These are phyloP conservation scores for Nannobrachium achirus DNA, from an alignment of 2,113 vertebrate species.

Conservation along the genomic window DNA sequence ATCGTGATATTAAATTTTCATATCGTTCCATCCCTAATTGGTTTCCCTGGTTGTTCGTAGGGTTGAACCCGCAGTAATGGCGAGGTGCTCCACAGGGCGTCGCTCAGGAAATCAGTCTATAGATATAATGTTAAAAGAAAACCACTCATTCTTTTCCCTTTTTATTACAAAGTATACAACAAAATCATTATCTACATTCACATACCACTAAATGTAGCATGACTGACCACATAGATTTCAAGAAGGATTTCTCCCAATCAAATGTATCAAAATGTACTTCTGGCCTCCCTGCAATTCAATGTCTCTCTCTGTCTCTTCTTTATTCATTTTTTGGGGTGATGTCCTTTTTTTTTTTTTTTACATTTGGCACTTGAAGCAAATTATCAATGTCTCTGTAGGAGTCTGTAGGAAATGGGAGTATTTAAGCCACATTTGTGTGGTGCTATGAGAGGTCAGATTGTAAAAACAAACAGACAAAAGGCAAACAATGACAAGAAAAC, in stretches of 20 bases:
- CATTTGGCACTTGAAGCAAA: slow-evolving; percentile 73
- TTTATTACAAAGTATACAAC: slow-evolving; percentile 84
- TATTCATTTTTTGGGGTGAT: slow-evolving; percentile 26
- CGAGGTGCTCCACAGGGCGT: too few relatives aligned
- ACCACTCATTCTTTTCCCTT: slow-evolving; percentile 21
- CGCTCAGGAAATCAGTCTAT: too few relatives aligned
- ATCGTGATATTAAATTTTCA: too few relatives aligned
- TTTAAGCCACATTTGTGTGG: slow-evolving; percentile 37
- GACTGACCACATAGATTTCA: slow-evolving; percentile 68
- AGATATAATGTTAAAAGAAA: slow-evolving; percentile 1
- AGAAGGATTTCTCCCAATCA: slow-evolving; percentile 58
- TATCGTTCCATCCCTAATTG: too few relatives aligned
- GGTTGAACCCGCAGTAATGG: too few relatives aligned
- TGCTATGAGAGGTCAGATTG: neutral
- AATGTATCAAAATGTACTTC: slow-evolving; percentile 54
- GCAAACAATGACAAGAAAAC: slow-evolving; percentile 28
- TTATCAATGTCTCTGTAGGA: slow-evolving; percentile 41
- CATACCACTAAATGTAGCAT: slow-evolving; percentile 66
- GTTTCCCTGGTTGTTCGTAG: too few relatives aligned
- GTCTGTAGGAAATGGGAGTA: slow-evolving; percentile 40
- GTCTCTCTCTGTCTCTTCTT: slow-evolving; percentile 21
- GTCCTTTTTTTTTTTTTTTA: slow-evolving; percentile 39
- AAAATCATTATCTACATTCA: slow-evolving; percentile 75
- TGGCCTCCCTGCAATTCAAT: slow-evolving; percentile 16
- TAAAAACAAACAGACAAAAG: slow-evolving; percentile 5